A percentile compares a stretch with the other conserved stretches of the same genome.
These are phyloP conservation scores for Danaus plexippus DNA, from an alignment of 1,140 invertebrate genomes.

Conservation along the genomic window DNA sequence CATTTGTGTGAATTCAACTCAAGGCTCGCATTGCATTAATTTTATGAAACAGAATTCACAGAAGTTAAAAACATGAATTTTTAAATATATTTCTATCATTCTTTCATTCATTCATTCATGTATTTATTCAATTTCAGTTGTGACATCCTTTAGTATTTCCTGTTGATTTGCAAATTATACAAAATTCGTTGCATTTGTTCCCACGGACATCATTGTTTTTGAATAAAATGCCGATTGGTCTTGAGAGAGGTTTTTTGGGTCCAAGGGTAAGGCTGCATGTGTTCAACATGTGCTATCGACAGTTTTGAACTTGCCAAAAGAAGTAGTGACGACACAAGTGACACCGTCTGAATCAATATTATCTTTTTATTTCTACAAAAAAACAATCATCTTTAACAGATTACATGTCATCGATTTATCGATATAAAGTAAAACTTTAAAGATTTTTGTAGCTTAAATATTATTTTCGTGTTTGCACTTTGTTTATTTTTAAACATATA, in stretches of 20 bases:
- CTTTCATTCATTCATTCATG: too few relatives aligned
- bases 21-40: too few relatives aligned
- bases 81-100: too few relatives aligned
- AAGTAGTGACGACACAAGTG: constrained; percentile 28
- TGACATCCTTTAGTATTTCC: constrained; percentile 11
- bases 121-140: constrained; percentile 3
- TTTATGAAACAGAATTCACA: too few relatives aligned
- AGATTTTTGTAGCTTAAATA: too few relatives aligned
- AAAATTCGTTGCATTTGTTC: constrained; percentile 22
- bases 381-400: too few relatives aligned
- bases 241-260: constrained; percentile 38
- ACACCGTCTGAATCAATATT: too few relatives aligned
- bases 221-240: constrained; percentile 31
- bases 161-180: constrained; percentile 10
- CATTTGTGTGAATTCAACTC: too few relatives aligned
- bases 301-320: constrained; percentile 50
- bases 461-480: too few relatives aligned
- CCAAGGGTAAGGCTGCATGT: constrained; percentile 51
- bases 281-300: constrained; percentile 52
- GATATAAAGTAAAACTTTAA: constrained; percentile 8
- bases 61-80: too few relatives aligned
- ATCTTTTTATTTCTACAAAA: too few relatives aligned
- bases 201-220: constrained; percentile 47
- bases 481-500: too few relatives aligned
- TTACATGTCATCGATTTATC: constrained; percentile 9